Conservation (phyloP, 1,140 invertebrate genomes). For the Reticulitermes speratus region DNA sequence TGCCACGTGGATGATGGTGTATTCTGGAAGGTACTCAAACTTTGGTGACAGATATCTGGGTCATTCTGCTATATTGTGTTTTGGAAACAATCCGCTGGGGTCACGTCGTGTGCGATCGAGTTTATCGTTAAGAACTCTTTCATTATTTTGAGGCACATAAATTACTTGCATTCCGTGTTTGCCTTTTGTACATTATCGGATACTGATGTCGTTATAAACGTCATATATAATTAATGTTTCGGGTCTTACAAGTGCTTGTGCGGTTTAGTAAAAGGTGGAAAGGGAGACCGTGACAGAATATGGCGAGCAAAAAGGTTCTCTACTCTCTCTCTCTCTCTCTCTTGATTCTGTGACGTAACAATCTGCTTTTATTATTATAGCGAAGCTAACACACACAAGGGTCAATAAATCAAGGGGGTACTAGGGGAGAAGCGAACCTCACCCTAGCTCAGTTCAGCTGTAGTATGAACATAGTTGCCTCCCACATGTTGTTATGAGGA, state of each 20-base stretch:
- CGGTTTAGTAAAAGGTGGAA: background rate
- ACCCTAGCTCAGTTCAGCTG: background rate
- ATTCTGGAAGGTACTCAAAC: too few relatives aligned
- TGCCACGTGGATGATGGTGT: too few relatives aligned
- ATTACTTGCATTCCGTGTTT: background rate
- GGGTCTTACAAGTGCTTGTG: background rate
- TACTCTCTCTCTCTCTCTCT: background rate
- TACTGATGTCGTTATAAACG: background rate
- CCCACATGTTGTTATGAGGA: background rate
- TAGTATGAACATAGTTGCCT: background rate
- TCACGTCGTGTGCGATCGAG: too few relatives aligned
- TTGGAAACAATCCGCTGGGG: too few relatives aligned
- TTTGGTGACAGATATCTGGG: too few relatives aligned
- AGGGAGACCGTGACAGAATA: background rate
- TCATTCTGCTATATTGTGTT: too few relatives aligned
- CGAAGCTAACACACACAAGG: conserved; percentile 5
- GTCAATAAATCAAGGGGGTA: background rate
- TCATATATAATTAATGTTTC: background rate
- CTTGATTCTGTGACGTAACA: conserved; percentile 7
- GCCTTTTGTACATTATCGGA: background rate
- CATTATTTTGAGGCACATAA: background rate
- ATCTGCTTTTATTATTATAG: conserved; percentile 17
- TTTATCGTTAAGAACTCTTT: too few relatives aligned
- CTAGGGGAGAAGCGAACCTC: background rate
- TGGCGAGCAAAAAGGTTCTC: background rate